Percentiles rank a stretch among this genome's conserved stretches.
These are phyloP conservation scores for Synodontis membranacea DNA, from an alignment of 2,113 vertebrate species.

Conservation along the genomic window DNA sequence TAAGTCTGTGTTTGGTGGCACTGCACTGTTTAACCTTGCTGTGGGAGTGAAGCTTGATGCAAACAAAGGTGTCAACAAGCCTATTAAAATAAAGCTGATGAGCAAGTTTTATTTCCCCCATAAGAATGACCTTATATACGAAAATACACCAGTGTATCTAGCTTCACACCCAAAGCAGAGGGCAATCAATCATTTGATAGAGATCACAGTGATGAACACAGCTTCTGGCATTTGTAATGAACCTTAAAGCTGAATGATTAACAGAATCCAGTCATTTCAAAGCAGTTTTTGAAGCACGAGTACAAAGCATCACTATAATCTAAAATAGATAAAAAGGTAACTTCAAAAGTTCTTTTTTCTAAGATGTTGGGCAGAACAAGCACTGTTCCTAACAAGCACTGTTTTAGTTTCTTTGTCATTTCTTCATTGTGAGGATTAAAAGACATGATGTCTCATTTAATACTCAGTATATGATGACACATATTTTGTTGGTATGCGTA, in stretches of 20 bases:
- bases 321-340: neutral
- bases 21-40: neutral
- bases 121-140: neutral
- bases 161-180: neutral
- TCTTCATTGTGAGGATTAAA: neutral
- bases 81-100: neutral
- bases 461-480: neutral
- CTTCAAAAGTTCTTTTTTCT: neutral
- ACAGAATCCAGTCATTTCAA: neutral
- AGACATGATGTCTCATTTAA: neutral
- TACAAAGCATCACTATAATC: neutral
- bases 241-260: neutral
- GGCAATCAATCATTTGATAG: neutral
- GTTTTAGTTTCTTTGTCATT: neutral
- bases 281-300: neutral
- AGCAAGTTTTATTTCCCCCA: neutral
- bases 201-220: neutral
- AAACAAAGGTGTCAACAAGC: slow-evolving; percentile 3
- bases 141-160: neutral
- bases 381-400: neutral
- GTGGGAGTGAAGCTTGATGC: neutral
- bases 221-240: neutral
- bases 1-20: slow-evolving; percentile 11
- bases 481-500: too few relatives aligned
- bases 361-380: neutral